These are phyloP conservation scores for Prietella phreatophila DNA, from an alignment of 2,113 vertebrate species.

Conservation along the genomic window DNA sequence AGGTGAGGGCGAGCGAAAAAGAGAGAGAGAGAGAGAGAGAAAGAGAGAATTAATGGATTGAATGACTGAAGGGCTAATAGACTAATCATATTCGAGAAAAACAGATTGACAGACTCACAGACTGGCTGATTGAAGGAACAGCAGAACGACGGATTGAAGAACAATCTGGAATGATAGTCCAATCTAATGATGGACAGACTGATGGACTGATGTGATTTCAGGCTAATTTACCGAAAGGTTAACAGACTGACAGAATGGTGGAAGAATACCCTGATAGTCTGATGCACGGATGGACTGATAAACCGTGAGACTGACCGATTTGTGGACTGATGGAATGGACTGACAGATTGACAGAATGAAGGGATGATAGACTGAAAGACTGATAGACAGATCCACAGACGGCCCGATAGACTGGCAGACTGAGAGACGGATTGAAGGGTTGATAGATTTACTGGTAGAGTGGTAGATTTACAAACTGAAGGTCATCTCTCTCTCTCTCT, in stretches of 20 bases:
- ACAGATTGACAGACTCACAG: not conserved
- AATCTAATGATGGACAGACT: not conserved
- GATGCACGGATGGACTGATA: not conserved
- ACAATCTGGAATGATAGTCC: not conserved
- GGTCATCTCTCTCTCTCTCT: not conserved
- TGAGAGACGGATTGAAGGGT: no score
- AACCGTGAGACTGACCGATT: not conserved
- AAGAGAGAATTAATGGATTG: not conserved
- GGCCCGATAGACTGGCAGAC: not conserved
- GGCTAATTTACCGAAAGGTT: not conserved
- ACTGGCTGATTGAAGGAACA: not conserved
- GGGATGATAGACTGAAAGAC: not conserved
- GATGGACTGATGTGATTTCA: not conserved
- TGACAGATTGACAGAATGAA: not conserved
- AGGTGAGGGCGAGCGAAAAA: constrained; percentile 71
- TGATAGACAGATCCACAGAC: not conserved
- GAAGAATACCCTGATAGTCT: not conserved
- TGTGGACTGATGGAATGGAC: not conserved
- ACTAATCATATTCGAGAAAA: not conserved
- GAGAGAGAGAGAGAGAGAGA: constrained; percentile 47
- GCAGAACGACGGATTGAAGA: not conserved
- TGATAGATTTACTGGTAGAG: not conserved
- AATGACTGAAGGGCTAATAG: not conserved
- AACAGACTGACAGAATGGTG: not conserved
- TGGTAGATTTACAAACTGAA: not conserved